Percentiles rank a stretch among this genome's conserved stretches.
These are phyloP conservation scores for Danio aesculapii DNA, from an alignment of 2,797 vertebrate species.

Conservation along the genomic window DNA sequence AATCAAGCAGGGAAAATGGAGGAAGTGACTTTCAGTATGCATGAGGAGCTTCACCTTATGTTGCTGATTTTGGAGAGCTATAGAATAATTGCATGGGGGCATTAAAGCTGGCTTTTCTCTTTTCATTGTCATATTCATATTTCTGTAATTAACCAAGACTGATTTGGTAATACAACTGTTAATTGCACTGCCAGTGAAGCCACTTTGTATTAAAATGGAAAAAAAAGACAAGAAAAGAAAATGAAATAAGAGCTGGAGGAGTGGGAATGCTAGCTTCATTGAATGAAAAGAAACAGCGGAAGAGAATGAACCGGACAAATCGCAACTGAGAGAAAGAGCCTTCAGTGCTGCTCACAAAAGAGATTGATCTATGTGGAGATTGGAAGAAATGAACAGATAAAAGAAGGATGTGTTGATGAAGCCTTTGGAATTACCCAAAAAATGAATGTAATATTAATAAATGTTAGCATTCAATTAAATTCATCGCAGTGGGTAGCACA, in stretches of 20 bases:
- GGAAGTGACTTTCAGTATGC: neutral
- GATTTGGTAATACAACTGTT: constrained; percentile 44
- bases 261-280: neutral
- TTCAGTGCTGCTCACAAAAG: neutral
- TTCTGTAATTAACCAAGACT: constrained; percentile 44
- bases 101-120: constrained; percentile 36
- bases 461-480: too few species aligned
- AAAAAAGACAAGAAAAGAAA: neutral
- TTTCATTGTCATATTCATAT: constrained; percentile 36
- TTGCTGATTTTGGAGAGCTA: constrained; percentile 7
- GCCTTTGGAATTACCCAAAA: neutral
- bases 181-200: constrained; percentile 35
- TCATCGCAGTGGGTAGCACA: too few species aligned
- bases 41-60: constrained; percentile 9
- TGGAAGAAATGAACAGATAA: neutral
- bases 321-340: neutral
- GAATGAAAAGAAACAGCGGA: neutral
- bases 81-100: constrained; percentile 25
- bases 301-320: neutral
- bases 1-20: constrained; percentile 10
- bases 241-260: constrained; percentile 27
- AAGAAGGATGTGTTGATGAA: neutral
- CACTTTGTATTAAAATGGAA: constrained; percentile 31
- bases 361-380: neutral
- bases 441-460: too few species aligned